A percentile compares a stretch with the other conserved stretches of the same genome.
Conservation (phyloP, 2,797 vertebrate genomes). For the Crocidura indochinensis region DNA sequence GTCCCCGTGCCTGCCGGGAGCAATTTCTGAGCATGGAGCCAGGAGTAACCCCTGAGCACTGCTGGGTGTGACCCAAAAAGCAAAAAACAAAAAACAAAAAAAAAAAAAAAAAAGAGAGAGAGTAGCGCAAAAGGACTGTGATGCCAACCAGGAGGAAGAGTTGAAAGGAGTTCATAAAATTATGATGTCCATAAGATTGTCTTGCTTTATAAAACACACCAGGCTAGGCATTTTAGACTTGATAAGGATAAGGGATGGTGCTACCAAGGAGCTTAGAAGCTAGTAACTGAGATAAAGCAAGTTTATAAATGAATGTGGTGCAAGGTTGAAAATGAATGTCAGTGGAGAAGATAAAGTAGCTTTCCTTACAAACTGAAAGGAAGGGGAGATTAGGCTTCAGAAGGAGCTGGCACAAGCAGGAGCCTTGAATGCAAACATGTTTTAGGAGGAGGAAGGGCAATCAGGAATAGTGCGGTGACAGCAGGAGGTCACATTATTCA, state of each 20-base stretch:
- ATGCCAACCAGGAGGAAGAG: neutral
- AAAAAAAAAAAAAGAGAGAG: too few species aligned
- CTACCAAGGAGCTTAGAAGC: neutral
- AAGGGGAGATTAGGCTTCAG: neutral
- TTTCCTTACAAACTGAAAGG: neutral
- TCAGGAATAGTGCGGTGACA: neutral
- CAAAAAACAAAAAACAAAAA: too few species aligned
- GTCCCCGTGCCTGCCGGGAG: too few species aligned
- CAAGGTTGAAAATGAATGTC: neutral
- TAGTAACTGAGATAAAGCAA: neutral
- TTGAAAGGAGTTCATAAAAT: neutral
- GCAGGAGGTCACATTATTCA: neutral
- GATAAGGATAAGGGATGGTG: neutral
- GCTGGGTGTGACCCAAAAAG: too few species aligned
- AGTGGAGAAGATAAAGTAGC: neutral
- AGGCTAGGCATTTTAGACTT: neutral
- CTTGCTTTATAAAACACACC: neutral
- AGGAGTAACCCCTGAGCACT: too few species aligned
- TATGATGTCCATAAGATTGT: neutral
- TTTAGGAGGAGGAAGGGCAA: neutral
- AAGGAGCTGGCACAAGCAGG: neutral
- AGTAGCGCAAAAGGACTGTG: neutral
- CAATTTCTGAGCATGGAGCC: too few species aligned
- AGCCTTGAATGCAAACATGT: neutral
- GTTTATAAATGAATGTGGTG: neutral